Conservation (phyloP, 2,888 invertebrate species). For the Lepidochitona cinerea region DNA sequence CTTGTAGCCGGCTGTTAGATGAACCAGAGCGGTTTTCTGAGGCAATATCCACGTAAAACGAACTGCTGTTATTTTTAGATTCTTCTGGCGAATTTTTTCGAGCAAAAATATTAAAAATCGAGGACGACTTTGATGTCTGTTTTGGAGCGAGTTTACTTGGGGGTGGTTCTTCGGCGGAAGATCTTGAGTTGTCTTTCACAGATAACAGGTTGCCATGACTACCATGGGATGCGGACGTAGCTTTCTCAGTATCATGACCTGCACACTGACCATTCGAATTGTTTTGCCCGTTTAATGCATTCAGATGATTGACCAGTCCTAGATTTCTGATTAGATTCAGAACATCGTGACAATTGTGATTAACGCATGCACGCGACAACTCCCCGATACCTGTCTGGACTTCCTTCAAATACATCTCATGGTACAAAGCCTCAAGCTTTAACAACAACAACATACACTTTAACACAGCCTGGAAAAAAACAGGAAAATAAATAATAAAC, state of each 20-base stretch:
- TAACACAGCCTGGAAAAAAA: conserved; percentile 44
- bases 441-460: conserved; percentile 49
- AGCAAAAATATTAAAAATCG: conserved; percentile 53
- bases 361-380: conserved; percentile 38
- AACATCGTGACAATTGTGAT: conserved; percentile 43
- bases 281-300: not conserved
- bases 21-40: conserved; percentile 11
- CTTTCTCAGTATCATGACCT: not conserved
- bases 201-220: not conserved
- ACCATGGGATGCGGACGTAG: not conserved
- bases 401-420: conserved; percentile 47
- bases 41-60: conserved; percentile 51
- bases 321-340: conserved; percentile 31
- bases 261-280: not conserved
- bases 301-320: not conserved
- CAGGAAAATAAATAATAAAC: not conserved
- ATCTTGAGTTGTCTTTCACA: not conserved
- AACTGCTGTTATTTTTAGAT: conserved; percentile 38
- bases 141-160: conserved; percentile 37
- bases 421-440: conserved; percentile 55
- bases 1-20: not conserved
- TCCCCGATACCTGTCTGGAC: conserved; percentile 45
- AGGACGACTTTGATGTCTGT: conserved; percentile 42
- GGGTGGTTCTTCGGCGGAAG: conserved; percentile 19
- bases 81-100: conserved; percentile 47